Evolutionary conservation across 2,888 invertebrate genomes (phyloP).

Genomic region (Nomada fucata): DNA sequence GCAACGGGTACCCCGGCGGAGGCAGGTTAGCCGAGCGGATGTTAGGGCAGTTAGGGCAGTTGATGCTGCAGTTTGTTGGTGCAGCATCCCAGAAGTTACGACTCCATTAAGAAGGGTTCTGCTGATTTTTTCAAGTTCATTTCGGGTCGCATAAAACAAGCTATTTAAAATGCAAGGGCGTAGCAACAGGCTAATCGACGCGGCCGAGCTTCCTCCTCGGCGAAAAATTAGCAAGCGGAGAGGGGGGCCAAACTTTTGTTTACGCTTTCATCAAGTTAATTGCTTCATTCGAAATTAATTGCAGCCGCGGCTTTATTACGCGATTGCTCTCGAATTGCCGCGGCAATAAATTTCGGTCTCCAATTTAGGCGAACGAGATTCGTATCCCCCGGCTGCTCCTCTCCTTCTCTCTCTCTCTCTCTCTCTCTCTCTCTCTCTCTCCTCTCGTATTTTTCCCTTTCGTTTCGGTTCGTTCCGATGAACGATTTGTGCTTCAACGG

Average conservation of each 20-base stretch:
- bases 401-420: too few species aligned
- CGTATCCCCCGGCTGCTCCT: background rate
- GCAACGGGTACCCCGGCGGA: background rate
- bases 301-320: slow-evolving; percentile 13
- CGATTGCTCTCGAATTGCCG: slow-evolving; percentile 16
- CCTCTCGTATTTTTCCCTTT: too few species aligned
- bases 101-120: slow-evolving; percentile 80
- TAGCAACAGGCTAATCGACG: slow-evolving; percentile 42
- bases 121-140: slow-evolving; percentile 79
- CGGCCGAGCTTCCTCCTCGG: background rate
- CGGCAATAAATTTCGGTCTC: slow-evolving; percentile 18
- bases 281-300: slow-evolving; percentile 41
- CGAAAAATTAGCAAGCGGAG: background rate
- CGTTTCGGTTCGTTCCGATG: background rate
- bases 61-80: slow-evolving; percentile 44
- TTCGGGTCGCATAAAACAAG: slow-evolving; percentile 81
- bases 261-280: slow-evolving; percentile 27
- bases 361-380: background rate
- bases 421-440: too few species aligned
- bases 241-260: background rate
- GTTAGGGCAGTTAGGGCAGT: slow-evolving; percentile 46
- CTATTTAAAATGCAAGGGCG: slow-evolving; percentile 80
- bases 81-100: slow-evolving; percentile 77
- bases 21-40: slow-evolving; percentile 31
- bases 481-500: slow-evolving; percentile 21